Conservation (phyloP, 2,113 vertebrate genomes). For the Carlito syrichta region DNA sequence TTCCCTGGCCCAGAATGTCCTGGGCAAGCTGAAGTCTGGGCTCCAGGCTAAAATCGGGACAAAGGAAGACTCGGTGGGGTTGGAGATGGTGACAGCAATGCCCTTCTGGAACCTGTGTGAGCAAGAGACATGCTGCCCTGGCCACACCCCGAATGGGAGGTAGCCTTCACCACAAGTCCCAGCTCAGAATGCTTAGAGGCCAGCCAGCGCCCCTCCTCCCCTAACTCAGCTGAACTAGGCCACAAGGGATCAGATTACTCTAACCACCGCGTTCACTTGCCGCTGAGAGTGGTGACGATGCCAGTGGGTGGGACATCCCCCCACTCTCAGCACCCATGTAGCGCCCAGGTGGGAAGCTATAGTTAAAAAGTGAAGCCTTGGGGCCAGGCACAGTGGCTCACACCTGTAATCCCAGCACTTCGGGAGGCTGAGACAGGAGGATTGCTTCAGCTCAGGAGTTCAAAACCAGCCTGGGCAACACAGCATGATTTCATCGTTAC, state of each 20-base stretch:
- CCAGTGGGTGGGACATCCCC: neutral
- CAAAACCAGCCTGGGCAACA: too few species aligned
- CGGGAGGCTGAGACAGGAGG: too few species aligned
- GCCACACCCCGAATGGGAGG: neutral
- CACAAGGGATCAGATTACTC: too few species aligned
- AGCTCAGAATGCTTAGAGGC: neutral
- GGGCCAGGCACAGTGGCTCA: too few species aligned
- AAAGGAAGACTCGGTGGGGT: neutral
- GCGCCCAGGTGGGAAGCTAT: too few species aligned
- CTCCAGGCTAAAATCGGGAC: fast-evolving
- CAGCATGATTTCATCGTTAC: too few species aligned
- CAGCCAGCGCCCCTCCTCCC: neutral
- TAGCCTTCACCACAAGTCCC: neutral
- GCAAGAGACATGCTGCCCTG: neutral
- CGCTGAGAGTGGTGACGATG: neutral
- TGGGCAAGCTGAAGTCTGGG: neutral
- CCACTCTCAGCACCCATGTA: too few species aligned
- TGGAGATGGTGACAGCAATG: neutral
- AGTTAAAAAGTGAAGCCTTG: neutral
- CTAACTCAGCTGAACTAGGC: neutral
- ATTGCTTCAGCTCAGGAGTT: too few species aligned
- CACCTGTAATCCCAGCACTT: too few species aligned
- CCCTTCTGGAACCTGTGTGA: neutral
- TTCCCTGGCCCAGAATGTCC: neutral
- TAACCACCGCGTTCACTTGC: neutral